Percentiles rank a stretch among this genome's conserved stretches.
Conservation (phyloP, 2,113 vertebrate species). For the Eretmochelys imbricata region DNA sequence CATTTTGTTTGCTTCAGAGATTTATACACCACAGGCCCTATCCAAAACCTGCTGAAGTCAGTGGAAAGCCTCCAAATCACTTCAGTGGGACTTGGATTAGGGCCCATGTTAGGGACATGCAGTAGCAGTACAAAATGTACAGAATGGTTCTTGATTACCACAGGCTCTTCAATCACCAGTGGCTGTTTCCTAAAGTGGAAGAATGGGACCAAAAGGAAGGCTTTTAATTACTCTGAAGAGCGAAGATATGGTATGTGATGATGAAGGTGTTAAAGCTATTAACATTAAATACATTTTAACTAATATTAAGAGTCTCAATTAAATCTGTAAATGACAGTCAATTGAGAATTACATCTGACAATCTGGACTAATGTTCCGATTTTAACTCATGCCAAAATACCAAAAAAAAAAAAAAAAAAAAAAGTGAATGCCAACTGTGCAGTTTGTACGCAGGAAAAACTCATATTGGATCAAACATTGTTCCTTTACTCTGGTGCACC, state of each 20-base stretch:
- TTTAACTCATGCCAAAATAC: background rate
- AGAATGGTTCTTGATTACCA: background rate
- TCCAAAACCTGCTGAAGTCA: slow-evolving; percentile 39
- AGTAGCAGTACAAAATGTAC: slow-evolving; percentile 22
- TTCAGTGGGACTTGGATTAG: background rate
- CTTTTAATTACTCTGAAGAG: slow-evolving; percentile 6
- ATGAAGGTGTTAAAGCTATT: background rate
- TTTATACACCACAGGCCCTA: slow-evolving; percentile 28
- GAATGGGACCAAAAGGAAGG: slow-evolving; percentile 2
- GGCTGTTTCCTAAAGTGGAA: slow-evolving; percentile 7
- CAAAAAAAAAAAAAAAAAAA: too few relatives aligned
- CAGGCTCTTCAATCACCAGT: background rate
- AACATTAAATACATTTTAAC: background rate
- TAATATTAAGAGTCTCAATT: background rate
- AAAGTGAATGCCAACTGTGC: background rate
- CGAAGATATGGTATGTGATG: background rate
- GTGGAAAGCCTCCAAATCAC: slow-evolving; percentile 11
- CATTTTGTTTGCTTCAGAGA: background rate
- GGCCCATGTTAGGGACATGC: background rate
- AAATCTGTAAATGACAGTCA: background rate
- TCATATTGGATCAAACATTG: background rate
- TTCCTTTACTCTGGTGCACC: background rate
- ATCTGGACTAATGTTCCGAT: background rate
- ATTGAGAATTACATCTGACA: background rate
- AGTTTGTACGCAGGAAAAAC: background rate